phyloP scores from a whole-genome alignment of 2,888 invertebrate genomes.

The Unio pictorum region DNA sequence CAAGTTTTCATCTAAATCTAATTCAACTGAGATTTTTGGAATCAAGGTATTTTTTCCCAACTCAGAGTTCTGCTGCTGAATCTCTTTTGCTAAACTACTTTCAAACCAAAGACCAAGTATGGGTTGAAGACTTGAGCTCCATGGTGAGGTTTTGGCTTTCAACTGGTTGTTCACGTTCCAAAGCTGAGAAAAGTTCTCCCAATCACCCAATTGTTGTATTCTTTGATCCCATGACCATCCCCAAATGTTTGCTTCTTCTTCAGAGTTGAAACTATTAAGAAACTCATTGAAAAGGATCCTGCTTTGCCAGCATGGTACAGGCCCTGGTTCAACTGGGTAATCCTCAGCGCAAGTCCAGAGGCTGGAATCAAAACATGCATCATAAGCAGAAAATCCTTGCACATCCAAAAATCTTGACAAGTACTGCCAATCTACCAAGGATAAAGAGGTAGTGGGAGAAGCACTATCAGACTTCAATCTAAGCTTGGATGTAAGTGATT shows the following conservation, averaged over 20 bases:
- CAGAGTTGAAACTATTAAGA: conserved; percentile 9
- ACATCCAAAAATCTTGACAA: conserved; percentile 14
- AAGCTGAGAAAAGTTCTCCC: conserved; percentile 32
- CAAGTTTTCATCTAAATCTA: conserved; percentile 22
- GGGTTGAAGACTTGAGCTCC: conserved; percentile 16
- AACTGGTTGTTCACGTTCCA: conserved; percentile 54
- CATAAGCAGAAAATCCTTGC: not conserved
- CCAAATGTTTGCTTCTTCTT: conserved; percentile 1
- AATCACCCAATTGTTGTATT: conserved; percentile 19
- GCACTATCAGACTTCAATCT: too few species aligned
- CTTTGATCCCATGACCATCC: conserved; percentile 10
- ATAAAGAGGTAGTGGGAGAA: conserved; percentile 3
- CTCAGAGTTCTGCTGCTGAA: conserved; percentile 1
- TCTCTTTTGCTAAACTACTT: conserved; percentile 7
- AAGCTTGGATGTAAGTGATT: too few species aligned
- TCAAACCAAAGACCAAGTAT: conserved; percentile 22
- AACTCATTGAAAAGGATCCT: conserved; percentile 30
- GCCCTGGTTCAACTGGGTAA: too few species aligned
- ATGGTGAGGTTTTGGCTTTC: conserved; percentile 22
- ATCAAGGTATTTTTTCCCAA: conserved; percentile 37
- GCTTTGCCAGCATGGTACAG: conserved; percentile 25
- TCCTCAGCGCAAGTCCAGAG: too few species aligned
- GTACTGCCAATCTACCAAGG: conserved; percentile 24
- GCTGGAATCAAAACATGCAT: too few species aligned
- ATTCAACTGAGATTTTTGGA: conserved; percentile 40